phyloP scores from a whole-genome alignment of 2,113 vertebrate genomes.

The Meriones unguiculatus region DNA sequence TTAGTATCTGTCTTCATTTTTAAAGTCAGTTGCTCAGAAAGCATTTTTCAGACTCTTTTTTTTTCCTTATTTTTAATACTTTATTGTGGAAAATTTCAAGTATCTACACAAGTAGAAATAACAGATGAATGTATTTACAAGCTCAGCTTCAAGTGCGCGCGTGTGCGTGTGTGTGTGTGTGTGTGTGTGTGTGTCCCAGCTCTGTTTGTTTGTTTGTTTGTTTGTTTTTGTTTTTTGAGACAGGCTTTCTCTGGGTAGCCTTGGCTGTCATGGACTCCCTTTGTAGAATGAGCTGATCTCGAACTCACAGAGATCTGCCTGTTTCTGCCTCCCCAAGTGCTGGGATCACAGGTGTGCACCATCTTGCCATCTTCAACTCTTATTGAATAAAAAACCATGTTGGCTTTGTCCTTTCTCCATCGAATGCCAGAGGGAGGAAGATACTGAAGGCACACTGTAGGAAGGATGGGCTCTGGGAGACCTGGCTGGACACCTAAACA shows the following conservation, averaged over 20 bases:
- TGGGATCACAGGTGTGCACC: too few species aligned
- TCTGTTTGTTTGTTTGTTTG: constrained; percentile 23
- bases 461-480: background rate
- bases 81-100: constrained; percentile 31
- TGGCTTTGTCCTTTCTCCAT: constrained; percentile 48
- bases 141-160: background rate
- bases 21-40: background rate
- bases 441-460: too few species aligned
- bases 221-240: background rate
- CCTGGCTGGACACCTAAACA: background rate
- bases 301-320: too few species aligned
- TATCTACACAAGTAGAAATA: constrained; percentile 5
- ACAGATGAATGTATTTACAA: background rate
- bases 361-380: background rate
- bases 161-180: background rate
- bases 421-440: background rate
- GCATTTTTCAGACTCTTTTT: background rate
- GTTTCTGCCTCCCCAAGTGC: too few species aligned
- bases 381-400: constrained; percentile 1
- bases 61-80: constrained; percentile 46
- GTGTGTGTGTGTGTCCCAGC: too few species aligned
- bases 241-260: too few species aligned
- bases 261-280: too few species aligned
- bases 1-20: background rate
- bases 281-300: too few species aligned